A percentile compares a stretch with the other conserved stretches of the same genome.
phyloP scores from a whole-genome alignment of 2,888 invertebrate genomes.

The Clanis bilineata region DNA sequence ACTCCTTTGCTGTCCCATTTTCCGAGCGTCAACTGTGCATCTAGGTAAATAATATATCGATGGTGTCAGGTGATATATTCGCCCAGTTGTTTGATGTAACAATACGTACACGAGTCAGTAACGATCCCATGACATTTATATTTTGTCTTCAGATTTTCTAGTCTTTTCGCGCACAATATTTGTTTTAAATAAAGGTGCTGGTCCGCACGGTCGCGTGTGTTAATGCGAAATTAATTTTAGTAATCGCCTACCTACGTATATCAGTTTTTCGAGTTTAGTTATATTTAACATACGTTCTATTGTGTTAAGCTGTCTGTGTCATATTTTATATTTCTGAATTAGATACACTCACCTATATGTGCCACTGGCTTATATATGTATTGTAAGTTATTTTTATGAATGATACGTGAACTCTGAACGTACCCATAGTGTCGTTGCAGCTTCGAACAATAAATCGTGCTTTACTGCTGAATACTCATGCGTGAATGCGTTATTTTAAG shows the following conservation, averaged over 20 bases:
- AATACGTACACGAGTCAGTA: conserved; percentile 36
- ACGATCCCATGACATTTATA: conserved; percentile 64
- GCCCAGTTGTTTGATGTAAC: conserved; percentile 30
- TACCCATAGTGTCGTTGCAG: conserved; percentile 76
- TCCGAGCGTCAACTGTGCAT: too few species aligned
- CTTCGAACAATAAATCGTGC: conserved; percentile 78
- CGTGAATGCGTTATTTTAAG: conserved; percentile 76
- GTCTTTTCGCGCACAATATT: conserved; percentile 77
- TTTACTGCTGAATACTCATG: conserved; percentile 82
- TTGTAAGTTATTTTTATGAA: conserved; percentile 50
- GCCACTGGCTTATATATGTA: conserved; percentile 72
- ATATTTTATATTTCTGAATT: conserved; percentile 66
- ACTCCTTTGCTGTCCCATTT: too few species aligned
- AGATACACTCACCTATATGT: conserved; percentile 69
- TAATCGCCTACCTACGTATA: conserved; percentile 46
- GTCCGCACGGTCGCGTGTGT: conserved; percentile 68
- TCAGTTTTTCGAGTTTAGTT: conserved; percentile 51
- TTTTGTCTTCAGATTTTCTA: conserved; percentile 69
- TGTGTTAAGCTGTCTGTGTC: conserved; percentile 73
- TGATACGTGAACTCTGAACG: conserved; percentile 41
- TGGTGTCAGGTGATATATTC: conserved; percentile 35
- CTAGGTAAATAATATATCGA: too few species aligned
- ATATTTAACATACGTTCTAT: conserved; percentile 45
- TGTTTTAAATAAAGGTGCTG: conserved; percentile 68
- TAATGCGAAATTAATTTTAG: conserved; percentile 61